These are phyloP conservation scores for Anticlea derivata DNA, from an alignment of 2,888 invertebrate genomes.

Conservation along the genomic window DNA sequence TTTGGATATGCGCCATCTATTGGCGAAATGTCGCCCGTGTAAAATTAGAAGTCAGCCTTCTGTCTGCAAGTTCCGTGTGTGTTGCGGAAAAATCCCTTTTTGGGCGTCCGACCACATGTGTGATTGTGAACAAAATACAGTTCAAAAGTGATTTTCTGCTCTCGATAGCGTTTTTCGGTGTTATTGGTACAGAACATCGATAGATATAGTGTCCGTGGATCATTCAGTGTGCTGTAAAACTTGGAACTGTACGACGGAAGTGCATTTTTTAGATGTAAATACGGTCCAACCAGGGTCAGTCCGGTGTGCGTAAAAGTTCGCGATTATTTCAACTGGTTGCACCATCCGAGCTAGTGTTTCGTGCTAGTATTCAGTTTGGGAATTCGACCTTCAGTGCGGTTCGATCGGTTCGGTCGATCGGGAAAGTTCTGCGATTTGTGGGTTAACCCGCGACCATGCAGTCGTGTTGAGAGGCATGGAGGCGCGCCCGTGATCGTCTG, in stretches of 20 bases:
- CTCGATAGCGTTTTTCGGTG: slow-evolving; percentile 59
- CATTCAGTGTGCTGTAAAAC: slow-evolving; percentile 66
- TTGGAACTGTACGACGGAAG: slow-evolving; percentile 74
- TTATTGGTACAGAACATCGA: slow-evolving; percentile 59
- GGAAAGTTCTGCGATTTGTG: slow-evolving; percentile 63
- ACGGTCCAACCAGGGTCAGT: slow-evolving; percentile 78
- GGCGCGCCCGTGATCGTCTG: slow-evolving; percentile 83
- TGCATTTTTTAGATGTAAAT: slow-evolving; percentile 83
- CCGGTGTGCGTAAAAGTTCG: slow-evolving; percentile 74
- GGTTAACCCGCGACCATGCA: slow-evolving; percentile 77
- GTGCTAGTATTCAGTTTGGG: slow-evolving; percentile 55
- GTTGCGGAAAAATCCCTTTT: slow-evolving; percentile 86
- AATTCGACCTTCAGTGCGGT: slow-evolving; percentile 65
- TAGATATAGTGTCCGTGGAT: slow-evolving; percentile 64
- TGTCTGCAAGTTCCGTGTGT: slow-evolving; percentile 82
- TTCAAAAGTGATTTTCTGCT: slow-evolving; percentile 73
- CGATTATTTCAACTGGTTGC: slow-evolving; percentile 63
- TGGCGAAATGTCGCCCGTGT: slow-evolving; percentile 65
- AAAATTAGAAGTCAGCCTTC: slow-evolving; percentile 83
- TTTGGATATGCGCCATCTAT: slow-evolving; percentile 67
- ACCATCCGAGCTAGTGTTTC: slow-evolving; percentile 51
- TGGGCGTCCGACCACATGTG: slow-evolving; percentile 88
- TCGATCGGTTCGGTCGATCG: slow-evolving; percentile 59
- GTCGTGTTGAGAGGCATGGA: slow-evolving; percentile 80
- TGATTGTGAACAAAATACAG: slow-evolving; percentile 82